Evolutionary conservation across 2,113 vertebrate species (phyloP).

Genomic region (Amazona vittata): DNA sequence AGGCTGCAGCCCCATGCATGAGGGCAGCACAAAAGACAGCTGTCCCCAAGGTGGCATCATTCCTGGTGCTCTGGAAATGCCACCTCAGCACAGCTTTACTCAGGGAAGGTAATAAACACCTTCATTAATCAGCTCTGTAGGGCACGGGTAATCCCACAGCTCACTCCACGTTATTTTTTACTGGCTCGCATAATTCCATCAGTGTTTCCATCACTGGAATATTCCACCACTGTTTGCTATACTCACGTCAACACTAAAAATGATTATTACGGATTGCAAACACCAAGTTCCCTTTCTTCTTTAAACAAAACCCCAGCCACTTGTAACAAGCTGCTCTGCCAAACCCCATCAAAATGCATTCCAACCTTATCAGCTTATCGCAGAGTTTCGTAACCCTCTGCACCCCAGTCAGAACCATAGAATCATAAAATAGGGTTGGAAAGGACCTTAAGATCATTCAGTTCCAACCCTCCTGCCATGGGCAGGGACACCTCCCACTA

Average conservation of each 20-base stretch:
- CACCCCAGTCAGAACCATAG: neutral
- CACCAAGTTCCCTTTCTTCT: neutral
- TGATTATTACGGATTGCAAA: neutral
- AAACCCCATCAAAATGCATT: neutral
- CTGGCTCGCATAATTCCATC: neutral
- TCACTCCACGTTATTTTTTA: neutral
- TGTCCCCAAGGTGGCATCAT: neutral
- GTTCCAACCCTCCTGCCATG: no score
- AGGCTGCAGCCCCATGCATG: neutral
- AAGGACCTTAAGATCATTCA: no score
- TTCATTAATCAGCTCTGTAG: neutral
- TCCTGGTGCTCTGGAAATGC: neutral
- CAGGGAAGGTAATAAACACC: neutral
- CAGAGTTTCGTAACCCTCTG: neutral
- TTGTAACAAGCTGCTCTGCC: neutral
- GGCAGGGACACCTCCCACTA: no score
- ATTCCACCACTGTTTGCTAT: neutral
- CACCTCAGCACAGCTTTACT: neutral
- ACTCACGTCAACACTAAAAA: neutral
- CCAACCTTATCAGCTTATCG: neutral
- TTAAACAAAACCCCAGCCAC: neutral
- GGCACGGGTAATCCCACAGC: neutral
- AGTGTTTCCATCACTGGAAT: neutral
- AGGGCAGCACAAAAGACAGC: neutral
- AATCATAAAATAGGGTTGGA: no score